A percentile compares a stretch with the other conserved stretches of the same genome.
phyloP scores from a whole-genome alignment of 1,140 invertebrate genomes.

The Drosophila nikananu region DNA sequence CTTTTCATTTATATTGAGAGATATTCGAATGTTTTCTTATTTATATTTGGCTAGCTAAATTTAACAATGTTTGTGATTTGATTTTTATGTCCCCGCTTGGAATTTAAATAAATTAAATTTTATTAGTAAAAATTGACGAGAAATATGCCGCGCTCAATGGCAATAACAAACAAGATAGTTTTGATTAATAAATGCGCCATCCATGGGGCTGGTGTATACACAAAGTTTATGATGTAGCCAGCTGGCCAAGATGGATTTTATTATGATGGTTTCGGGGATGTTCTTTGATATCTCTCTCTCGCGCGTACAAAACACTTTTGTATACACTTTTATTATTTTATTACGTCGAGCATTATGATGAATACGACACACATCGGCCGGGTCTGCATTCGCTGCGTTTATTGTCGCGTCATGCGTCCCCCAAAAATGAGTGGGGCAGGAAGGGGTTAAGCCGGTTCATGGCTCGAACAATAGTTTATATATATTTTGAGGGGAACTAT shows the following conservation, averaged over 20 bases:
- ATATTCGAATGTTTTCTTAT: constrained; percentile 46
- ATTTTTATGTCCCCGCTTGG: constrained; percentile 56
- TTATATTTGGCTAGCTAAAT: constrained; percentile 39
- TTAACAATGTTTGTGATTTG: constrained; percentile 63
- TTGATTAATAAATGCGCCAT: constrained; percentile 73
- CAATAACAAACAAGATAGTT: constrained; percentile 75
- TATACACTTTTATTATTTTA: constrained; percentile 72
- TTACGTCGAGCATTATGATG: constrained; percentile 43
- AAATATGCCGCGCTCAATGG: constrained; percentile 75
- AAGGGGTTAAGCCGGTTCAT: constrained; percentile 42
- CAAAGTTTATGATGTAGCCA: constrained; percentile 58
- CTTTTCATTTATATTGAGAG: constrained; percentile 63
- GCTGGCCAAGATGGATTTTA: constrained; percentile 64
- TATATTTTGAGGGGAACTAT: constrained; percentile 5
- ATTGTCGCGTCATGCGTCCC: constrained; percentile 59
- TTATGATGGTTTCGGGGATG: constrained; percentile 31
- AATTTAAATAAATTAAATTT: constrained; percentile 84
- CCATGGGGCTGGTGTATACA: constrained; percentile 7
- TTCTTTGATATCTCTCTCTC: constrained; percentile 51
- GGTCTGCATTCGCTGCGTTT: constrained; percentile 47
- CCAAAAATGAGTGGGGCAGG: constrained; percentile 33
- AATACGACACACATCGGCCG: constrained; percentile 21
- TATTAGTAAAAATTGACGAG: constrained; percentile 80
- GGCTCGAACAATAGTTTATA: constrained; percentile 39
- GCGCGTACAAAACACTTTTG: constrained; percentile 50